These are phyloP conservation scores for Dipodomys merriami DNA, from an alignment of 2,113 vertebrate genomes.

Conservation along the genomic window DNA sequence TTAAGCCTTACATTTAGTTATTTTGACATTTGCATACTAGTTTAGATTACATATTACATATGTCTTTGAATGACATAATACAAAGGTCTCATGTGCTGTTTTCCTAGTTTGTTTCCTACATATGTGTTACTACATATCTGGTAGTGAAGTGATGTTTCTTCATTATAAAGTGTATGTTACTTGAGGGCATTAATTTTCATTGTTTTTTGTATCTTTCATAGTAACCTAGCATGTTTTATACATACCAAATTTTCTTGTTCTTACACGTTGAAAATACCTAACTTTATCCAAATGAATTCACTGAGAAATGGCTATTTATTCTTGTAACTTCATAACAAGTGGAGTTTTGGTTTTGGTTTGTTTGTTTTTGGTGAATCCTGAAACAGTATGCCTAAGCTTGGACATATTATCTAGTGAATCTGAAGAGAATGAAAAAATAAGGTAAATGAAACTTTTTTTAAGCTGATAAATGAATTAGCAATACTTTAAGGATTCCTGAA, in stretches of 20 bases:
- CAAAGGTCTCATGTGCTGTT: not conserved
- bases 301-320: not conserved
- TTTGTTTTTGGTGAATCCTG: not conserved
- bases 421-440: not conserved
- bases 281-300: constrained; percentile 36
- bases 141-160: not conserved
- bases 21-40: constrained; percentile 25
- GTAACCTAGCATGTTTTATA: not conserved
- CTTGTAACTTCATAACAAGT: constrained; percentile 13
- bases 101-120: not conserved
- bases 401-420: not conserved
- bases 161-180: not conserved
- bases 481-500: not conserved
- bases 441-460: constrained; percentile 34
- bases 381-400: constrained; percentile 27
- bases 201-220: not conserved
- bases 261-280: not conserved
- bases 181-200: constrained; percentile 18
- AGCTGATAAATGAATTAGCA: not conserved
- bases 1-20: not conserved
- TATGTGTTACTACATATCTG: constrained; percentile 29
- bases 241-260: not conserved
- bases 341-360: no score
- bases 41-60: not conserved
- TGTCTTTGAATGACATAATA: constrained; percentile 8